Base-by-base conservation (phyloP, 2,113 vertebrate species). In the Macrotis lagotis region DNA sequence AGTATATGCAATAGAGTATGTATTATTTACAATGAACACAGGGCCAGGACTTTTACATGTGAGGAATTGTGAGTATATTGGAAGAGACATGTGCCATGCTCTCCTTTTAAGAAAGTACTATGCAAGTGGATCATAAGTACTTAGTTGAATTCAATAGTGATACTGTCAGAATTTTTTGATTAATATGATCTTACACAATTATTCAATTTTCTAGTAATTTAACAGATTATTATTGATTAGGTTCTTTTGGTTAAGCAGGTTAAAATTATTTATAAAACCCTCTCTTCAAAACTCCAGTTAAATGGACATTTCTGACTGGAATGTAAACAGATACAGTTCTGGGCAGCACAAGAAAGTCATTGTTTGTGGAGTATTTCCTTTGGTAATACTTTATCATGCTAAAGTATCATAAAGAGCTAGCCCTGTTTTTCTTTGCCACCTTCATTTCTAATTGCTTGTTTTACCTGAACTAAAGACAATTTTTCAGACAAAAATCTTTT, bases 311-410 rank as follows among this genome's bases (percentile, higher is more conserved):
- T 74, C n/a, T 74, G 14, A n/a, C 66, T n/a, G 16, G 66, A 74
- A 74, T 74, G 1, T 44, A 22, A 44, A 74, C 37, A 74, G 8
- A 44, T 22, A n/a, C 37, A 74, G 66, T 74, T 74, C 14, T 74
- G 66, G 66, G 37, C 19, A 74, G 19, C 19, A n/a, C 44, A 31
- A 95, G 26, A 28, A 83, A 74, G 53, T 88, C 14, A 19, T 6
- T 50, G 24, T 47, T 96, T 92, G 90, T 51, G 51, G 51, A 90
- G 74, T 91, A 31, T 88, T 94, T 51, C 52, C 91, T 37, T 83
- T 83, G 47, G n/a, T 93, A 53, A 3, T 25, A 37, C 55, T 52
- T 22, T 52, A 52, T 52, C 51, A 52, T 52, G 24, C 51, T 66
- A 37, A 37, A 66, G 55, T 66, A 37, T 12, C 55, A 12, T 31